These are phyloP conservation scores for Trisateles emortualis DNA, from an alignment of 2,888 invertebrate species.

Conservation along the genomic window DNA sequence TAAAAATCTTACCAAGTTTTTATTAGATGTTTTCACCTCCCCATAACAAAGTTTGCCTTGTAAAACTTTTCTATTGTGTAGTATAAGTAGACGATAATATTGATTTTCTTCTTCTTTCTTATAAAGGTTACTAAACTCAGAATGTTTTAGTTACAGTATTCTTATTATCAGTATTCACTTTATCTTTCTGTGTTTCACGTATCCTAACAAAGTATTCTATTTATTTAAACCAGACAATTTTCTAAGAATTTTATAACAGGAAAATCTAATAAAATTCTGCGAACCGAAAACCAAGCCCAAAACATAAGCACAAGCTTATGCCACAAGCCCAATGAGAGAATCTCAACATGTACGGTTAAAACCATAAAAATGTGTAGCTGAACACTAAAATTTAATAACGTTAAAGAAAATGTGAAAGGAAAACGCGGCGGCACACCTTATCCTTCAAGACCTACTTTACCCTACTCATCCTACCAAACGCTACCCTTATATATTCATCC, in stretches of 20 bases:
- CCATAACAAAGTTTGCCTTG: conserved; percentile 42
- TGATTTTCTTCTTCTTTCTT: conserved; percentile 35
- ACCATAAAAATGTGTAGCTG: too few species aligned
- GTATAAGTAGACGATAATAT: conserved; percentile 43
- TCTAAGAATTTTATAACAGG: too few species aligned
- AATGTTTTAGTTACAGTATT: conserved; percentile 13
- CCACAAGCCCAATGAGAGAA: too few species aligned
- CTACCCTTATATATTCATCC: too few species aligned
- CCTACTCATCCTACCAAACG: not conserved
- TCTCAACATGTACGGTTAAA: too few species aligned
- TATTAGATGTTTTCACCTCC: conserved; percentile 50
- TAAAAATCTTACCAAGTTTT: conserved; percentile 55
- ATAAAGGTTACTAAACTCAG: conserved; percentile 39
- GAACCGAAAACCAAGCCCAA: too few species aligned
- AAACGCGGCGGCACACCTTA: not conserved
- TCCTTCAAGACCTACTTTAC: conserved; percentile 2
- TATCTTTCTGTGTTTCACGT: not conserved
- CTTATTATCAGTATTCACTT: not conserved
- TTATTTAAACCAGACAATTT: too few species aligned
- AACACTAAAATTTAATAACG: not conserved
- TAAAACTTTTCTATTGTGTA: conserved; percentile 47
- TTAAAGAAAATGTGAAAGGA: not conserved
- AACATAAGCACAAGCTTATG: too few species aligned
- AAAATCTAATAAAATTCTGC: too few species aligned
- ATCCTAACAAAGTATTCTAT: not conserved